A percentile compares a stretch with the other conserved stretches of the same genome.
phyloP scores from a whole-genome alignment of 2,888 invertebrate genomes.

The Drosophila pseudotalamancana region DNA sequence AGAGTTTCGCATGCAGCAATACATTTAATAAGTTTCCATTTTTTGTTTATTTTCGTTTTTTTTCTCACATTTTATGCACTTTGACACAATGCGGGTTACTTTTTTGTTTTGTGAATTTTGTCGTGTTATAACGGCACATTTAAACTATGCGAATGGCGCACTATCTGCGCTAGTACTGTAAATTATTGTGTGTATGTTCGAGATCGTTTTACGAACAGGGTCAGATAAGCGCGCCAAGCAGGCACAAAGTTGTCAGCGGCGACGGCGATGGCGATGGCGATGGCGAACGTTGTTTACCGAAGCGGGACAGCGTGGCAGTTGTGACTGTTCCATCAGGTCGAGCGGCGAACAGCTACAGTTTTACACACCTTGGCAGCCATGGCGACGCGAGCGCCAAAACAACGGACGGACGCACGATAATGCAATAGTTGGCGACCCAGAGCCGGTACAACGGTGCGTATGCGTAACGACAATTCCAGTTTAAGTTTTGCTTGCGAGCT shows the following conservation, averaged over 20 bases:
- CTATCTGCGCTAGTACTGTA: slow-evolving; percentile 23
- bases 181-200: slow-evolving; percentile 36
- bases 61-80: slow-evolving; percentile 36
- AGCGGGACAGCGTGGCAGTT: too few relatives aligned
- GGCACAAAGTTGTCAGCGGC: slow-evolving; percentile 58
- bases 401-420: slow-evolving; percentile 29
- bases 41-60: slow-evolving; percentile 2
- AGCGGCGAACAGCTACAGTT: slow-evolving; percentile 71
- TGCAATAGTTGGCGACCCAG: slow-evolving; percentile 25
- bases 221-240: slow-evolving; percentile 54
- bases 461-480: slow-evolving; percentile 55
- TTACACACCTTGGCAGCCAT: slow-evolving; percentile 76
- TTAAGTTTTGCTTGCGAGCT: slow-evolving; percentile 51
- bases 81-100: slow-evolving; percentile 35
- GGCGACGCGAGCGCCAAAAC: slow-evolving; percentile 74
- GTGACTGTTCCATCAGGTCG: slow-evolving; percentile 67
- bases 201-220: slow-evolving; percentile 43
- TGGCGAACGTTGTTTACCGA: slow-evolving; percentile 80
- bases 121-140: slow-evolving; percentile 23
- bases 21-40: slow-evolving; percentile 21
- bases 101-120: slow-evolving; percentile 5
- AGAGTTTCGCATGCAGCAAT: neutral
- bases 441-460: slow-evolving; percentile 69
- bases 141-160: slow-evolving; percentile 20
- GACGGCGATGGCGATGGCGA: slow-evolving; percentile 35